Conservation (phyloP, 2,888 invertebrate species). For the Drosophila subquinaria region DNA sequence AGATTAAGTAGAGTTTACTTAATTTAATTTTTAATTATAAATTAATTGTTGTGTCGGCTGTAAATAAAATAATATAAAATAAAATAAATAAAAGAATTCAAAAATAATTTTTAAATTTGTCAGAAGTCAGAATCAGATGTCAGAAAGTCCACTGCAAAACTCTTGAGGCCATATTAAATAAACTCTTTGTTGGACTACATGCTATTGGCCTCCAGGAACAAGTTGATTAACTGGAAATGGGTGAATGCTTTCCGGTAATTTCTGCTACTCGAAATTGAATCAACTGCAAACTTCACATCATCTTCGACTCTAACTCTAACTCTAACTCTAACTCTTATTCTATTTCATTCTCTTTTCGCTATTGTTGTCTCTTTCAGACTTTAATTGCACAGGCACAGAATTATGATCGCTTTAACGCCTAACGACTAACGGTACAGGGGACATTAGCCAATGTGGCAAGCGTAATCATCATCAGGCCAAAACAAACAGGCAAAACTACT, state of each 20-base stretch:
- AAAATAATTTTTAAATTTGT: too few species aligned
- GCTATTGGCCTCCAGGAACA: background rate
- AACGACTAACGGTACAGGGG: constrained; percentile 67
- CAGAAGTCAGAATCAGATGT: too few species aligned
- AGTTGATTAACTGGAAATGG: constrained; percentile 5
- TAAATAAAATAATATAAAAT: too few species aligned
- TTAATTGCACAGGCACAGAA: constrained; percentile 39
- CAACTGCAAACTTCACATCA: constrained; percentile 10
- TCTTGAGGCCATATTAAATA: background rate
- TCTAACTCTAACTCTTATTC: background rate
- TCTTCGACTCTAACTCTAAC: background rate
- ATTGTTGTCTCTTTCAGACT: constrained; percentile 16
- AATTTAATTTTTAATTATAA: too few species aligned
- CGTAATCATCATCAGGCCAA: constrained; percentile 71
- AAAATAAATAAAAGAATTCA: too few species aligned
- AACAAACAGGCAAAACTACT: constrained; percentile 53
- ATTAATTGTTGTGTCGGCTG: too few species aligned
- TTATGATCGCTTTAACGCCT: constrained; percentile 72
- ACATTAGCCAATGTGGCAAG: constrained; percentile 51
- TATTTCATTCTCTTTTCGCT: background rate
- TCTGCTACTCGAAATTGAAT: constrained; percentile 19
- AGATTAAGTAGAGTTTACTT: too few species aligned
- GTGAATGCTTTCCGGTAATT: constrained; percentile 22
- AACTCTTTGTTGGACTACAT: constrained; percentile 5
- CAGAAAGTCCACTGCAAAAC: background rate